These are phyloP conservation scores for Eutrigla gurnardus DNA, from an alignment of 2,797 vertebrate genomes.

Conservation along the genomic window DNA sequence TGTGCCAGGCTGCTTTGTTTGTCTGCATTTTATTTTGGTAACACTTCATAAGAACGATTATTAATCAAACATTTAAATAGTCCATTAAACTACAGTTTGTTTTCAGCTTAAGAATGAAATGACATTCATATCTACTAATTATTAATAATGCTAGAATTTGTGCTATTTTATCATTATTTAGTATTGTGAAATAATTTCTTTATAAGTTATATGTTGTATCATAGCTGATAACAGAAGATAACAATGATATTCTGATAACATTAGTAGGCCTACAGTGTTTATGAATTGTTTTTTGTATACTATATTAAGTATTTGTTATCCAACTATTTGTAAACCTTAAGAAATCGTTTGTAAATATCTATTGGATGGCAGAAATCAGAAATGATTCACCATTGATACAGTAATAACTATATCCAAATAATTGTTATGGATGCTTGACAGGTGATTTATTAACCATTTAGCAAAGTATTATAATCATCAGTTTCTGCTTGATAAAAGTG, in stretches of 20 bases:
- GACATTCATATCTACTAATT: not conserved
- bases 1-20: slow-evolving; percentile 5
- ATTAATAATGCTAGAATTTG: not conserved
- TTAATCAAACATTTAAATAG: not conserved
- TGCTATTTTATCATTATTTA: not conserved
- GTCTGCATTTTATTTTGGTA: not conserved
- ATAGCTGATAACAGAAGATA: not conserved
- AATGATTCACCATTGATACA: not conserved
- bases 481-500: too few species aligned
- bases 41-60: not conserved
- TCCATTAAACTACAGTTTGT: not conserved
- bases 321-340: not conserved
- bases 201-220: not conserved
- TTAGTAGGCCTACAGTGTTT: too few species aligned
- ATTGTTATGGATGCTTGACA: not conserved
- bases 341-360: not conserved
- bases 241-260: not conserved
- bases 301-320: not conserved
- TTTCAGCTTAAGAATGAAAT: not conserved
- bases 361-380: not conserved
- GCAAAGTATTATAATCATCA: not conserved
- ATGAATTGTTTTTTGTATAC: not conserved
- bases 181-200: not conserved
- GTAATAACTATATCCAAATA: not conserved
- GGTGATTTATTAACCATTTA: not conserved